Conservation (phyloP, 2,113 vertebrate species). For the Cygnus buccinator region DNA sequence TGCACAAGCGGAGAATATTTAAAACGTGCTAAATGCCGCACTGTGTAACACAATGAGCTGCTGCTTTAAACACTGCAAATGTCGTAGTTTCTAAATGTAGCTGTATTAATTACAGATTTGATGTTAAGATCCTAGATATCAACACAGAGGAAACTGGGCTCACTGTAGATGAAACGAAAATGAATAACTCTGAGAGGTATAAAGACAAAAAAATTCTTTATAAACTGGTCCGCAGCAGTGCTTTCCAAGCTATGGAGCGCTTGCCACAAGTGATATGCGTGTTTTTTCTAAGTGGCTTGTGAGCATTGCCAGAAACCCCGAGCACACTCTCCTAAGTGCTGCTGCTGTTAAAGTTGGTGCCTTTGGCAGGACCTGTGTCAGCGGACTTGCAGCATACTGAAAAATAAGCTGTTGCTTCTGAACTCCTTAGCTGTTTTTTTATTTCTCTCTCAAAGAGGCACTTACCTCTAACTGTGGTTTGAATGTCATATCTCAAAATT, state of each 20-base stretch:
- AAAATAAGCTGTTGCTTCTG: conserved; percentile 7
- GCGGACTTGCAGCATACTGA: conserved; percentile 2
- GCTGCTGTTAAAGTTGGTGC: background rate
- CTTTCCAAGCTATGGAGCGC: background rate
- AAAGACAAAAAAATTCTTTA: background rate
- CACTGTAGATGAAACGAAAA: background rate
- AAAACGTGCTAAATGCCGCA: background rate
- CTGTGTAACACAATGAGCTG: background rate
- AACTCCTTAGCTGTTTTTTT: background rate
- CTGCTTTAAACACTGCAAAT: background rate
- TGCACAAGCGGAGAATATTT: background rate
- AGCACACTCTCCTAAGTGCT: background rate
- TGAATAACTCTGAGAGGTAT: background rate
- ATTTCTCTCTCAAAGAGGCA: background rate
- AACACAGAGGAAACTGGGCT: background rate
- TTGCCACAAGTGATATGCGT: background rate
- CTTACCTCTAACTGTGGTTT: background rate
- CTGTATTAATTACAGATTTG: conserved; percentile 3
- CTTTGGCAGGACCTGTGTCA: conserved; percentile 2
- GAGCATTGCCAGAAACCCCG: conserved; percentile 22
- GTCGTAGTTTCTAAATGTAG: background rate
- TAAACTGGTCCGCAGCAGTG: background rate
- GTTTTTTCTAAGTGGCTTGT: background rate
- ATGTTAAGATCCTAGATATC: background rate
- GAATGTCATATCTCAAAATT: conserved; percentile 1